Evolutionary conservation across 1,140 invertebrate genomes (phyloP).

Genomic region (Musca vetustissima): DNA sequence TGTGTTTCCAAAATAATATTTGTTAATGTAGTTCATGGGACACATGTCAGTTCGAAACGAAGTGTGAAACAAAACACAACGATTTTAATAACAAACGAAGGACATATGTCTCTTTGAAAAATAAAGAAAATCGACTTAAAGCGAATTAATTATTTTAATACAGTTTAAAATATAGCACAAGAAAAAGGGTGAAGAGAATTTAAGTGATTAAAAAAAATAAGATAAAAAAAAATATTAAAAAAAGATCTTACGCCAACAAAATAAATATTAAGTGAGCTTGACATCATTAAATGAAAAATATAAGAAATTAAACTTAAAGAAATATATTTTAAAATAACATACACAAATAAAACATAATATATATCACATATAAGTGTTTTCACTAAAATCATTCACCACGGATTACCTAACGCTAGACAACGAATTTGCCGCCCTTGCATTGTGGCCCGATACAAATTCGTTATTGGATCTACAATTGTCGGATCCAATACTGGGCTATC

Average conservation of each 20-base stretch:
- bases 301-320: not conserved
- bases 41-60: constrained; percentile 14
- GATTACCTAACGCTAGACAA: not conserved
- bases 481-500: not conserved
- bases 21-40: not conserved
- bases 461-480: too few species aligned
- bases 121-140: too few species aligned
- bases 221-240: not conserved
- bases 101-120: too few species aligned
- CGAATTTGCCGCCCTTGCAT: not conserved
- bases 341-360: not conserved
- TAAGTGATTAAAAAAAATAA: not conserved
- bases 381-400: not conserved
- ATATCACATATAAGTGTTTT: not conserved
- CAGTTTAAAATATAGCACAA: too few species aligned
- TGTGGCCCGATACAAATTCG: constrained; percentile 3
- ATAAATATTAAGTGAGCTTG: not conserved
- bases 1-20: constrained; percentile 8
- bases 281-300: not conserved
- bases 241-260: not conserved
- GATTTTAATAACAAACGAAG: not conserved
- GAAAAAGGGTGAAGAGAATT: too few species aligned
- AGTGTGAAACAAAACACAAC: constrained; percentile 14
- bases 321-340: not conserved
- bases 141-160: too few species aligned